Percentiles rank a stretch among this genome's conserved stretches.
phyloP scores from a whole-genome alignment of 2,797 vertebrate genomes.

The Cercopithecus mitis region DNA sequence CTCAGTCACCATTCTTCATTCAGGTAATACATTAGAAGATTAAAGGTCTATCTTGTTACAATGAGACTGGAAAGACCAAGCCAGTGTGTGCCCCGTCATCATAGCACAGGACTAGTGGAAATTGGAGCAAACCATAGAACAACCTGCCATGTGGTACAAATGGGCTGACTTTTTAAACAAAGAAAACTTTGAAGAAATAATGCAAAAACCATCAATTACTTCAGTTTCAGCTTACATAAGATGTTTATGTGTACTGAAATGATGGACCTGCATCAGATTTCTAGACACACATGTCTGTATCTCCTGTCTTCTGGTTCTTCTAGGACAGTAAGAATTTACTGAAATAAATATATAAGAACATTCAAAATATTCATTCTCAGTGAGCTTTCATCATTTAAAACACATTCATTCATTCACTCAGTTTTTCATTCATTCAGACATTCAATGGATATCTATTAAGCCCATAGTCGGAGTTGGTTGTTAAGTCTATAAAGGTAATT shows the following conservation, averaged over 20 bases:
- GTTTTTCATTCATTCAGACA: neutral
- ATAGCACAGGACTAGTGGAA: neutral
- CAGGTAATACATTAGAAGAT: neutral
- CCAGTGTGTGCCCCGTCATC: neutral
- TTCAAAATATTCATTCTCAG: neutral
- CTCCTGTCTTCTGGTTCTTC: neutral
- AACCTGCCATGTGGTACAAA: neutral
- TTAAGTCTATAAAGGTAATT: neutral
- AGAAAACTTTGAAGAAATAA: neutral
- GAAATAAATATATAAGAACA: neutral
- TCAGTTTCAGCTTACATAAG: neutral
- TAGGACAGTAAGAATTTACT: neutral
- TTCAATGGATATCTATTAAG: neutral
- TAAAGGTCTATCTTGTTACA: neutral
- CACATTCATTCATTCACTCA: neutral
- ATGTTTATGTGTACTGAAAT: neutral
- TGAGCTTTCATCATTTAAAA: neutral
- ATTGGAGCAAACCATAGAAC: neutral
- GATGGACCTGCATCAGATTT: neutral
- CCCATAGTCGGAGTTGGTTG: neutral
- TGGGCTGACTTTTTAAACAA: neutral
- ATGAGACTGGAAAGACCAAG: neutral
- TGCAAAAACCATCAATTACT: neutral
- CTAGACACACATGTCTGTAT: neutral
- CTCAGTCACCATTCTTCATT: neutral